A percentile compares a stretch with the other conserved stretches of the same genome.
Evolutionary conservation across 53 echinoderm and acorn worm species (phyloP).

Genomic region (Hippasteria phrygiana): DNA sequence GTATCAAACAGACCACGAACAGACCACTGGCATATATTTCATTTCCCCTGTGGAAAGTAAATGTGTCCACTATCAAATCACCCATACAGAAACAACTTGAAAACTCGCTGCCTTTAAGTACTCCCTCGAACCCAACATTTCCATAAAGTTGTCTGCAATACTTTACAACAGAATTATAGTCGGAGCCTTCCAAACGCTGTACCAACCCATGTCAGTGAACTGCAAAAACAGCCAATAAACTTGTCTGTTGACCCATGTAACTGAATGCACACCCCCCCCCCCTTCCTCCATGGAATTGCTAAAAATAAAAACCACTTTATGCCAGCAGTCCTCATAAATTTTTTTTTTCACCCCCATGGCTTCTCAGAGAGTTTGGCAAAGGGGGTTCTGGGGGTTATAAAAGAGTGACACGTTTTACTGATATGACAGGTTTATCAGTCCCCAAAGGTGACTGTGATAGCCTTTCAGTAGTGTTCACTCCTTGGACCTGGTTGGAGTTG

Average conservation of each 20-base stretch:
- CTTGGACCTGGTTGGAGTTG: background rate
- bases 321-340: constrained; percentile 48
- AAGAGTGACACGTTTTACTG: background rate
- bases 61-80: background rate
- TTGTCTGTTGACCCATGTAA: constrained; percentile 28
- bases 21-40: constrained; percentile 8
- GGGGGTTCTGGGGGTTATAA: background rate
- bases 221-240: constrained; percentile 39
- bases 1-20: background rate
- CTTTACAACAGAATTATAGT: background rate
- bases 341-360: background rate
- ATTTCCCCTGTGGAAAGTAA: constrained; percentile 34
- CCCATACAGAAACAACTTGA: background rate
- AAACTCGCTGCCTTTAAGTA: constrained; percentile 12
- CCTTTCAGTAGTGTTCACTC: constrained; percentile 27
- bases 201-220: constrained; percentile 33
- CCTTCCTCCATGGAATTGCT: constrained; percentile 12
- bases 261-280: constrained; percentile 1
- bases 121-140: background rate
- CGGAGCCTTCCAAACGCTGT: background rate
- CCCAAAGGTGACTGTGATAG: constrained; percentile 22
- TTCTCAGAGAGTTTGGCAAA: background rate
- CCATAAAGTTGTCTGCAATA: constrained; percentile 25
- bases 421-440: constrained; percentile 44
- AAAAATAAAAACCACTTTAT: constrained; percentile 43